phyloP scores from a whole-genome alignment of 2,113 vertebrate species.

The Epinephelus moara region DNA sequence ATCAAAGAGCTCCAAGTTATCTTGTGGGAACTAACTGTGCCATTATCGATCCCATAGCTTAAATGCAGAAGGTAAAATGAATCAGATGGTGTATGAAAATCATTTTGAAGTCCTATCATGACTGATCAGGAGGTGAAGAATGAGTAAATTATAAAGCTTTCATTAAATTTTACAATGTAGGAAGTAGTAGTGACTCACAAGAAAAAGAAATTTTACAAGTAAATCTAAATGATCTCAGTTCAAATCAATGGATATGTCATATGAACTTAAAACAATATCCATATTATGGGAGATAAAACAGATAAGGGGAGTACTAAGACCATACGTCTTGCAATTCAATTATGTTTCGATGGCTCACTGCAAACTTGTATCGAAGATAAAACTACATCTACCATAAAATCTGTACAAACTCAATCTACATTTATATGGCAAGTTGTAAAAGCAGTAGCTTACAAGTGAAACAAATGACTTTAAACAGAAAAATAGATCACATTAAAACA shows the following conservation, averaged over 20 bases:
- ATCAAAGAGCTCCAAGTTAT: constrained; percentile 17
- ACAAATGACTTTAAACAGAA: constrained; percentile 59
- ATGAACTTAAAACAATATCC: constrained; percentile 38
- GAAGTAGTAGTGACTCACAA: constrained; percentile 68
- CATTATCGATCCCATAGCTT: constrained; percentile 37
- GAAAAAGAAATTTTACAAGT: constrained; percentile 42
- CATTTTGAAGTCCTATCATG: constrained; percentile 48
- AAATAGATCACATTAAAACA: constrained; percentile 74
- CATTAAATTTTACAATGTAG: constrained; percentile 60
- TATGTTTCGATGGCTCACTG: constrained; percentile 76
- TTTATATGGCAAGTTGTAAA: constrained; percentile 76
- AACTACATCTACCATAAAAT: constrained; percentile 79
- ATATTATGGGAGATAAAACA: constrained; percentile 38
- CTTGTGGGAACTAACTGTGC: constrained; percentile 26
- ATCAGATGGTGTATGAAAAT: constrained; percentile 20
- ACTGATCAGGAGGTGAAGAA: constrained; percentile 53
- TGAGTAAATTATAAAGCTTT: constrained; percentile 63
- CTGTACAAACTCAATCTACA: constrained; percentile 81
- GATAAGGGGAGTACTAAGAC: constrained; percentile 53
- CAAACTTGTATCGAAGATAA: constrained; percentile 73
- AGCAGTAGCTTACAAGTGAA: constrained; percentile 70
- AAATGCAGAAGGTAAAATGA: constrained; percentile 27
- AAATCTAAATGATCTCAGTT: constrained; percentile 43
- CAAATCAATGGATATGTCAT: constrained; percentile 42
- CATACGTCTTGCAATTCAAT: constrained; percentile 63